Evolutionary conservation across 2,113 vertebrate genomes (phyloP).

Genomic region (Vulpes ferrilata): DNA sequence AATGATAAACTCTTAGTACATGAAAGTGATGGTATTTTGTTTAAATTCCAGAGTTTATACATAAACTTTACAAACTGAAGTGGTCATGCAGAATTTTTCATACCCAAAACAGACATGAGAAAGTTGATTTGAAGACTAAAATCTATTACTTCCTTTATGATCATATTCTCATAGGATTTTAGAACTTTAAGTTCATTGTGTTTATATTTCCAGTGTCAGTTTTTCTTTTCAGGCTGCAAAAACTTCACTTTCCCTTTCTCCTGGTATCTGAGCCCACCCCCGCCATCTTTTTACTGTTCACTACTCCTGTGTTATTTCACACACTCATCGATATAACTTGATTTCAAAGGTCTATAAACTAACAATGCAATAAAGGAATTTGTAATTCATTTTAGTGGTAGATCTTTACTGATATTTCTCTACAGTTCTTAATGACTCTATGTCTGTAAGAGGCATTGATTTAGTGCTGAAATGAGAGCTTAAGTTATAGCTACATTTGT

Average conservation of each 20-base stretch:
- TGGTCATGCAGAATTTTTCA: conserved; percentile 9
- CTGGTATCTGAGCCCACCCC: not conserved
- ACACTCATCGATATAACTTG: not conserved
- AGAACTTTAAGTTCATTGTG: conserved; percentile 1
- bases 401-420: not conserved
- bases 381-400: conserved; percentile 17
- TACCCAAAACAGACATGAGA: not conserved
- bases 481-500: not conserved
- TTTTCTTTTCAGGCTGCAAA: not conserved
- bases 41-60: conserved; percentile 25
- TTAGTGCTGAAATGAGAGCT: conserved; percentile 37
- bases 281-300: not conserved
- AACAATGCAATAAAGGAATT: not conserved
- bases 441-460: not conserved
- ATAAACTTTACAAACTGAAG: not conserved
- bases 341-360: not conserved
- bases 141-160: not conserved
- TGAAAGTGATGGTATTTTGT: conserved; percentile 5
- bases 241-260: not conserved
- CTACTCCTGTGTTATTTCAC: not conserved
- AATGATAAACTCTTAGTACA: conserved; percentile 55
- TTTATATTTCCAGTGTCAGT: not conserved
- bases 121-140: conserved; percentile 35
- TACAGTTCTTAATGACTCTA: not conserved
- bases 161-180: conserved; percentile 5